Conservation (phyloP, 2,888 invertebrate genomes). For the Tachystola acroxantha region DNA sequence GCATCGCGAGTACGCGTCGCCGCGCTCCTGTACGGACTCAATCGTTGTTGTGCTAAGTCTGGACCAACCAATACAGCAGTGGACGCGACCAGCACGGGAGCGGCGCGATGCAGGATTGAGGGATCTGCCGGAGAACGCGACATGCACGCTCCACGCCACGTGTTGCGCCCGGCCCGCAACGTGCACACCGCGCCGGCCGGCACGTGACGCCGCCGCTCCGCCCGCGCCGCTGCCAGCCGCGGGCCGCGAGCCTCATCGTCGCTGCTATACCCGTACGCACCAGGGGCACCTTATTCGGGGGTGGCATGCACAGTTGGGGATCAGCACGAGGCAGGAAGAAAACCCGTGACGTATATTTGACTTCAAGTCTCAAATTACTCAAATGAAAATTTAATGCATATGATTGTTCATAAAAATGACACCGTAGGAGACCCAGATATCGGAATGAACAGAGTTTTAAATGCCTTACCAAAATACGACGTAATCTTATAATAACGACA, state of each 20-base stretch:
- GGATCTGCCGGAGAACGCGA: conserved; percentile 43
- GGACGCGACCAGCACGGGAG: conserved; percentile 59
- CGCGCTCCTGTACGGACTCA: conserved; percentile 46
- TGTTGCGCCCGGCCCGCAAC: conserved; percentile 46
- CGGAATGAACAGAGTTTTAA: too few relatives aligned
- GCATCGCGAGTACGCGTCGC: conserved; percentile 47
- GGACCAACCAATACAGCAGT: conserved; percentile 16
- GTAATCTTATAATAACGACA: too few relatives aligned
- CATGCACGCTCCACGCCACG: conserved; percentile 48
- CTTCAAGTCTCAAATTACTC: too few relatives aligned
- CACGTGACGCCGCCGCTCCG: conserved; percentile 28
- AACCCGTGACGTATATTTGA: too few relatives aligned
- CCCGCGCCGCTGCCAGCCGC: conserved; percentile 10
- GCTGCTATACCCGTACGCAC: too few relatives aligned
- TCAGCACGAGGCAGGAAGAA: too few relatives aligned
- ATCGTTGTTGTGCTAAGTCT: conserved; percentile 29
- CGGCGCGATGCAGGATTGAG: conserved; percentile 63
- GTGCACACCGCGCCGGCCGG: conserved; percentile 37
- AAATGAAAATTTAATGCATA: too few relatives aligned
- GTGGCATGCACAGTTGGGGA: too few relatives aligned
- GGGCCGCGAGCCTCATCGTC: conserved; percentile 8
- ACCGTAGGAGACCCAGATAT: too few relatives aligned
- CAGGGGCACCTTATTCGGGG: too few relatives aligned
- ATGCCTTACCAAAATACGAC: too few relatives aligned
- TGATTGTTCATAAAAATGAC: too few relatives aligned